Base-by-base conservation (phyloP, 2,888 invertebrate genomes). In the Meteorus colon region DNA sequence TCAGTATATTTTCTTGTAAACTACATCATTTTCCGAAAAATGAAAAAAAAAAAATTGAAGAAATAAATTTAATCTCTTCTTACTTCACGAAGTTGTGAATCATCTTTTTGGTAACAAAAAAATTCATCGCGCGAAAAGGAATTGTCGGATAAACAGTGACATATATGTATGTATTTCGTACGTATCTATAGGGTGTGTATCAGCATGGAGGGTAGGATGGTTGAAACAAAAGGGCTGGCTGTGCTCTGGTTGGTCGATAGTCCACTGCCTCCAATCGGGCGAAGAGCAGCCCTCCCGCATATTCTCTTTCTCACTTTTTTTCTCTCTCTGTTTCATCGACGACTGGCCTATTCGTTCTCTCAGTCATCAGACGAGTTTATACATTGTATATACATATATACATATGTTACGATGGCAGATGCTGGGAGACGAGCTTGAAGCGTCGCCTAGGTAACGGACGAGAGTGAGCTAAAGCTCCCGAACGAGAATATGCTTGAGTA, bases 201-300 rank as follows among this genome's bases (percentile, higher is more conserved):
- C 19, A 19, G 24, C 24, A 51, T 14, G 63, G 77, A 59, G 68
- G 68, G 78, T 75, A 74, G 76, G 86, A 86, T 85, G 86, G 87
- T 85, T 89, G 87, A 89, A 88, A 89, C 88, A 89, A 89, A 89
- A 86, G 84, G 85, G 87, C 86, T 86, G 77, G 48, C 74, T 73
- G 41, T 63, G 70, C 69, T 72, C 84, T 85, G 89, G 88, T 87
- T 89, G 89, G 89, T 89, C 89, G 89, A 89, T 89, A 89, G 88
- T 87, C 86, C 84, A 83, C 84, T 81, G 84, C 86, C 88, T 87
- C 89, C 89, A 89, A 89, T 89, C 88, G 86, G 88, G 86, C 88
- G 87, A 71, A 87, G 87, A 85, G 81, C 82, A 79, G 74, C 79
- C 78, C 81, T 81, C 79, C 29, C 60, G 65, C 55, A 66, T 19